Conservation (phyloP, 2,113 vertebrate genomes). For the Centropristis striata region DNA sequence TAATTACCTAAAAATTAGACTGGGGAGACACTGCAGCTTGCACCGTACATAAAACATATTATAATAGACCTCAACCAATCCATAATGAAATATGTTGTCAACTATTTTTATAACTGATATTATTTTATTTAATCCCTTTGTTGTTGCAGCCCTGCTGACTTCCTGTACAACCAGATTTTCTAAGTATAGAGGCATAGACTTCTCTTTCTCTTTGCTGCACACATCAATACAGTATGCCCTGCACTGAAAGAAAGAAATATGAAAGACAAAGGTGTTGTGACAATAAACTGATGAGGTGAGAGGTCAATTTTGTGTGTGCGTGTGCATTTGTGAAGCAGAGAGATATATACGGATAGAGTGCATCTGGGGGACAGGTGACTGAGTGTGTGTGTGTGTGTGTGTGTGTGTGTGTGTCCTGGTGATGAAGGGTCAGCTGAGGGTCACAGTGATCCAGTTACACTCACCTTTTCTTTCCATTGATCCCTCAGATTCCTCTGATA, state of each 20-base stretch:
- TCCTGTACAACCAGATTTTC: not conserved
- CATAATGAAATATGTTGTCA: no score
- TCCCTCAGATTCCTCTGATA: conserved; percentile 62
- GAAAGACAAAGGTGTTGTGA: not conserved
- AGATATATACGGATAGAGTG: not conserved
- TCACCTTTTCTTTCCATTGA: conserved; percentile 67
- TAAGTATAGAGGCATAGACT: not conserved
- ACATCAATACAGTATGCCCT: not conserved
- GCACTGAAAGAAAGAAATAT: not conserved
- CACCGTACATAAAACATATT: no score
- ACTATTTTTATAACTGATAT: no score
- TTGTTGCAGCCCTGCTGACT: not conserved
- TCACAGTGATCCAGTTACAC: conserved; percentile 69
- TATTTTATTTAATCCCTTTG: no score
- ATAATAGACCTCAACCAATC: no score
- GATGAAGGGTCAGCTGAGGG: conserved; percentile 71
- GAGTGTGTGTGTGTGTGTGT: conserved; percentile 23
- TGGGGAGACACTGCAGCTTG: no score
- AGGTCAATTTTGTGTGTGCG: conserved; percentile 32
- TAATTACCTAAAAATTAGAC: no score
- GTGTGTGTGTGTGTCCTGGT: conserved; percentile 36
- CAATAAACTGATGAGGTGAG: conserved; percentile 28
- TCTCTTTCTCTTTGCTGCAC: not conserved
- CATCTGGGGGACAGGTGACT: conserved; percentile 51
- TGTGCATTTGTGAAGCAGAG: conserved; percentile 6